A percentile compares a stretch with the other conserved stretches of the same genome.
These are phyloP conservation scores for Liasis olivaceus DNA, from an alignment of 2,797 vertebrate genomes.

Conservation along the genomic window DNA sequence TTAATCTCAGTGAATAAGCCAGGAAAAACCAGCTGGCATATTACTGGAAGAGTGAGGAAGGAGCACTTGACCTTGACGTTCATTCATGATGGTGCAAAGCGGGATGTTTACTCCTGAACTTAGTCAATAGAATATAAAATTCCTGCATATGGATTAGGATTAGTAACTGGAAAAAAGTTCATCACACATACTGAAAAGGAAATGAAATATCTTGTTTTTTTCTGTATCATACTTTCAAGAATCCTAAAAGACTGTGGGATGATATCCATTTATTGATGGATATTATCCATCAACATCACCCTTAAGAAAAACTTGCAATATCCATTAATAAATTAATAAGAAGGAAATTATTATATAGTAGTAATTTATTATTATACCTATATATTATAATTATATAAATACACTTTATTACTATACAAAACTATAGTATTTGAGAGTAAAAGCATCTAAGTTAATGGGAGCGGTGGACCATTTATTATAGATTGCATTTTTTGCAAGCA, in stretches of 20 bases:
- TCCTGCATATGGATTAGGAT: not conserved
- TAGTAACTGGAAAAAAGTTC: not conserved
- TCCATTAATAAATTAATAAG: too few relatives aligned
- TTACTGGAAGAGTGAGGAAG: not conserved
- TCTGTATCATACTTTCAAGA: not conserved
- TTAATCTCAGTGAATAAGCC: not conserved
- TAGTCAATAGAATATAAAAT: not conserved
- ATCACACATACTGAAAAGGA: not conserved
- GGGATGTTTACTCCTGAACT: not conserved
- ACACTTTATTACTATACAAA: too few relatives aligned
- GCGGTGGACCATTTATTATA: not conserved
- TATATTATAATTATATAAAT: too few relatives aligned
- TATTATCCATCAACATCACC: too few relatives aligned
- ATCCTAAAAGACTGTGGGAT: not conserved
- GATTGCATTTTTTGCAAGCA: not conserved
- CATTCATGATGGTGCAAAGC: not conserved
- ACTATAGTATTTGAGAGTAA: too few relatives aligned
- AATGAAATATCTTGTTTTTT: not conserved
- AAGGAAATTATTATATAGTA: too few relatives aligned
- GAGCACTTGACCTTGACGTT: too few relatives aligned
- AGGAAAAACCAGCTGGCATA: not conserved
- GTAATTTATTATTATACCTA: too few relatives aligned
- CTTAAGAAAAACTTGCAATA: too few relatives aligned
- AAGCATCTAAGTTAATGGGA: not conserved
- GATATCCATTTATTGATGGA: not conserved